A percentile compares a stretch with the other conserved stretches of the same genome.
These are phyloP conservation scores for Ruditapes philippinarum DNA, from an alignment of 1,140 invertebrate genomes.

Conservation along the genomic window DNA sequence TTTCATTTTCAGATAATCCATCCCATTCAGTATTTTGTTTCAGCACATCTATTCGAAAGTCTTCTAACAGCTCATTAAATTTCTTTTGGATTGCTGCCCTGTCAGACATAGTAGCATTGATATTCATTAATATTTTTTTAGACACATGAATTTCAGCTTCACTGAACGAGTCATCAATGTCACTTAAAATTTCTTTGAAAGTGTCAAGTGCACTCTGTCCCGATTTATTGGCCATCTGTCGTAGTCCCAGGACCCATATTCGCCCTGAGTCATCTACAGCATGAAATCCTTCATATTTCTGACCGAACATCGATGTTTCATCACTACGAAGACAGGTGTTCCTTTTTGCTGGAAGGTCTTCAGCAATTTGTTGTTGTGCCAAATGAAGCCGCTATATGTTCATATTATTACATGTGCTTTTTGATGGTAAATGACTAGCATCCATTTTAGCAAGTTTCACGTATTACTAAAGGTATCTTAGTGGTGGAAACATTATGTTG, in stretches of 20 bases:
- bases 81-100: too few species aligned
- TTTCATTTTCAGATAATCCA: background rate
- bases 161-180: slow-evolving; percentile 30
- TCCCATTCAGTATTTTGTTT: slow-evolving; percentile 12
- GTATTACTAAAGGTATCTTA: too few species aligned
- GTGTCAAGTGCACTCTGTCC: background rate
- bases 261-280: slow-evolving; percentile 44
- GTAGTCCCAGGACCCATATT: slow-evolving; percentile 27
- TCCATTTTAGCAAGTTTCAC: too few species aligned
- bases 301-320: slow-evolving; percentile 49
- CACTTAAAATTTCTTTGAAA: slow-evolving; percentile 46
- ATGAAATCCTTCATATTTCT: slow-evolving; percentile 61
- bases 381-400: slow-evolving; percentile 17
- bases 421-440: too few species aligned
- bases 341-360: slow-evolving; percentile 27
- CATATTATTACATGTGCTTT: too few species aligned
- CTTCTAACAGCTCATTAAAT: slow-evolving; percentile 44
- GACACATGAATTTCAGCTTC: slow-evolving; percentile 3
- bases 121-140: slow-evolving; percentile 23
- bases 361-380: slow-evolving; percentile 43
- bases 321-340: slow-evolving; percentile 61
- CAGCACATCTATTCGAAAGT: slow-evolving; percentile 46
- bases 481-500: too few species aligned
- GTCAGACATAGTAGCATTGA: slow-evolving; percentile 45
- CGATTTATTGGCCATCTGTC: slow-evolving; percentile 49